Conservation (phyloP, 1,140 invertebrate species). For the Pogonomyrmex californicus region DNA sequence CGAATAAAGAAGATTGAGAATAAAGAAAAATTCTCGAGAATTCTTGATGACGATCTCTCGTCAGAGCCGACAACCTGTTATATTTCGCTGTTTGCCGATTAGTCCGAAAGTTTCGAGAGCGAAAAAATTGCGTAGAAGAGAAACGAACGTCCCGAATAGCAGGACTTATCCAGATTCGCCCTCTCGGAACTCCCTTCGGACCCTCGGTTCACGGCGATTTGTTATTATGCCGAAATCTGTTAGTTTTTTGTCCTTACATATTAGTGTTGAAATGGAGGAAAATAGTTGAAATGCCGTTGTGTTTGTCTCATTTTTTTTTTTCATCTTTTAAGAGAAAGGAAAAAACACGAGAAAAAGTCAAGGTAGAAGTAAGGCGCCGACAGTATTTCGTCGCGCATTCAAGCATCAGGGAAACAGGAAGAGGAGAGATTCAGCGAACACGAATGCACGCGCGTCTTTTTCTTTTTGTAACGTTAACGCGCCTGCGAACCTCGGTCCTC, state of each 20-base stretch:
- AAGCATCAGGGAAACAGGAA: neutral
- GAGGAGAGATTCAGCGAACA: slow-evolving; percentile 66
- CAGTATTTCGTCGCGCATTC: neutral
- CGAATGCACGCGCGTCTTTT: slow-evolving; percentile 75
- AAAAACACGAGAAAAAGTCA: slow-evolving; percentile 40
- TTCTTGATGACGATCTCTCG: slow-evolving; percentile 58
- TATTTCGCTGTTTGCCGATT: slow-evolving; percentile 73
- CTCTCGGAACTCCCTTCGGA: slow-evolving; percentile 30
- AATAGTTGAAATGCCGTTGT: slow-evolving; percentile 82
- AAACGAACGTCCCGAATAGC: neutral
- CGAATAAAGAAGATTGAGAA: slow-evolving; percentile 1
- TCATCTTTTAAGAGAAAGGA: slow-evolving; percentile 42
- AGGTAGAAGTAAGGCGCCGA: slow-evolving; percentile 10
- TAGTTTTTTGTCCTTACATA: slow-evolving; percentile 84
- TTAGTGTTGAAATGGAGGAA: slow-evolving; percentile 81
- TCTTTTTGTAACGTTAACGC: slow-evolving; percentile 76
- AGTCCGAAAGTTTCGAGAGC: slow-evolving; percentile 20
- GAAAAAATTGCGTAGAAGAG: neutral
- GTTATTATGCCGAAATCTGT: slow-evolving; percentile 85
- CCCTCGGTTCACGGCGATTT: slow-evolving; percentile 75
- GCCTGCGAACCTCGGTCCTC: slow-evolving; percentile 59
- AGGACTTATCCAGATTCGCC: neutral
- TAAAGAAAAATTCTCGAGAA: slow-evolving; percentile 55
- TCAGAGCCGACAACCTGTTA: slow-evolving; percentile 80
- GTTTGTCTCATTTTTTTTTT: slow-evolving; percentile 75